These are phyloP conservation scores for Scophthalmus maximus DNA, from an alignment of 2,113 vertebrate genomes.

Conservation along the genomic window DNA sequence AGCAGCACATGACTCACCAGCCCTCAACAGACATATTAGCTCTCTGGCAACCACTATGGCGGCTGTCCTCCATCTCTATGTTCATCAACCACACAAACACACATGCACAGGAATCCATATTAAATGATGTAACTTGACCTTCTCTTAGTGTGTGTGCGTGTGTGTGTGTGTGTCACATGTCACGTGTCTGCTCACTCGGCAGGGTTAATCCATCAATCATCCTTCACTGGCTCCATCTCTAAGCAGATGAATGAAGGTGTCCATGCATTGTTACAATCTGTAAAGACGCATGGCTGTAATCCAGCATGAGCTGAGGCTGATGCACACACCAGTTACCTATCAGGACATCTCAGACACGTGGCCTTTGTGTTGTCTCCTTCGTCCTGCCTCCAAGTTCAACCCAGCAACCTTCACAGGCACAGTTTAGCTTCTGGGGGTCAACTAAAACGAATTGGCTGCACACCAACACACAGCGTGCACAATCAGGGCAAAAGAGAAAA, in stretches of 20 bases:
- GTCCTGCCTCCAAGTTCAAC: not conserved
- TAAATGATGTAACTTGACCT: conserved; percentile 10
- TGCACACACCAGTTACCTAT: conserved; percentile 32
- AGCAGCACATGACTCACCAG: conserved; percentile 57
- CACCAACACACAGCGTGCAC: too few relatives aligned
- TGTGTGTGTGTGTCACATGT: not conserved
- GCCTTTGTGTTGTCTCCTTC: conserved; percentile 34
- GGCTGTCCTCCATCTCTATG: conserved; percentile 5
- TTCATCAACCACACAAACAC: conserved; percentile 11
- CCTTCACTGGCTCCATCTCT: conserved; percentile 38
- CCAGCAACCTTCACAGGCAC: not conserved
- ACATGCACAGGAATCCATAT: not conserved
- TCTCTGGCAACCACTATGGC: conserved; percentile 39
- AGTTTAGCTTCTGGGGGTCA: too few relatives aligned
- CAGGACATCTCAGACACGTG: conserved; percentile 24
- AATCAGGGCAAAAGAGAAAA: not conserved
- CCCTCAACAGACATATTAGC: conserved; percentile 36
- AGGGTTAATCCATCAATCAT: conserved; percentile 54
- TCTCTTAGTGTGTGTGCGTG: not conserved
- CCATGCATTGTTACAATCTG: conserved; percentile 48
- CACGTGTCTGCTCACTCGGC: conserved; percentile 24
- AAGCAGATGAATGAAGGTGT: conserved; percentile 66
- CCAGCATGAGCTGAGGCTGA: conserved; percentile 49
- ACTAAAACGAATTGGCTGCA: too few relatives aligned
- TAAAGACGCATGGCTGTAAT: conserved; percentile 58